Evolutionary conservation across 2,888 invertebrate species (phyloP), one percentile per base, ranked within the genome.

Genomic region (Ophioninae sp.): DNA sequence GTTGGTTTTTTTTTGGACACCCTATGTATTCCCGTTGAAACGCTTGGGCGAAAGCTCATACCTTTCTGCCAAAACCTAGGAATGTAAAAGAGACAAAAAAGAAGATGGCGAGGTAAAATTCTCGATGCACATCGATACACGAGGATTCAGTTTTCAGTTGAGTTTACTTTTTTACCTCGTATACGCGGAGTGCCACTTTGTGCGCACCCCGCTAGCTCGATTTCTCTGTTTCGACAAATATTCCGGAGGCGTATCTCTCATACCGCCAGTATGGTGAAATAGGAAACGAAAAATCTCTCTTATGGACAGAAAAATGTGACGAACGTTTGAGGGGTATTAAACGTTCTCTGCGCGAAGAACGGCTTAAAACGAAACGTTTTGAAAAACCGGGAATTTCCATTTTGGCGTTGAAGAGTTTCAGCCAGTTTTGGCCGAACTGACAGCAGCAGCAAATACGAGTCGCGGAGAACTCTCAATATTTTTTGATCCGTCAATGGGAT

Each of bases 221-320:
- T 37, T 59, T 69, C 21, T 20, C 20, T 59, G 50, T 75, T 79
- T 69, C 30, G 64, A 44, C 69, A 79, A 82, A 74, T 65, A 74
- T 82, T 80, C 74, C 39, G 44, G 20, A 64, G 8, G 41, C 30
- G 30, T 59, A 50, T 50, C 50, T 21, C 21, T 59, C 59, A 17
- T 30, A 3, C 68, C 23, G 13, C 68, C 21, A 10, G 20, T 6
- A n/a, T 20, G 20, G 59, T 21, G 23, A 62, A 72, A 59, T 69
- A 78, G 39, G 64, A 44, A 17, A 30, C 41, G 13, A 59, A 62
- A 75, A 61, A 37, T 70, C 17, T 6, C 61, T 30, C 13, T 7
- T n/a, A 72, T 50, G 59, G 21, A 39, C 17, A 68, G 67, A 62
- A 21, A 73, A 68, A 41, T 67, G 57, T 77, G 67, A 39, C 68